phyloP scores from a whole-genome alignment of 2,888 invertebrate species.

The Caenorhabditis wallacei region DNA sequence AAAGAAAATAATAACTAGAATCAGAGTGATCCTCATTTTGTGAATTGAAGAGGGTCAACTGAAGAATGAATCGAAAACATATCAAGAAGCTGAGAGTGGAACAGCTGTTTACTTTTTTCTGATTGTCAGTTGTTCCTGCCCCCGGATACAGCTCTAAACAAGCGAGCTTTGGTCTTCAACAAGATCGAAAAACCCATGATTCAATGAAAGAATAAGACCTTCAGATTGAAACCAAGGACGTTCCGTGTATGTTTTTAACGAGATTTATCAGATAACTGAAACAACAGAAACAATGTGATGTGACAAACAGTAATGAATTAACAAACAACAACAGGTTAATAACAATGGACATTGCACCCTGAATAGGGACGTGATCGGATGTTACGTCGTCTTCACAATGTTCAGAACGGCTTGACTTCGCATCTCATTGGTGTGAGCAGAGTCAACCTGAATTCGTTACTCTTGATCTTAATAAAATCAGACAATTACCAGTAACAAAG shows the following conservation, averaged over 20 bases:
- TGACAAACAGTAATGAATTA: constrained; percentile 16
- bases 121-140: constrained; percentile 22
- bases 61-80: neutral
- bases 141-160: constrained; percentile 2
- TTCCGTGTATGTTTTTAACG: constrained; percentile 11
- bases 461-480: too few relatives aligned
- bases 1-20: constrained; percentile 27
- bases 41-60: constrained; percentile 2
- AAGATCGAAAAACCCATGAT: constrained; percentile 6
- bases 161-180: constrained; percentile 1
- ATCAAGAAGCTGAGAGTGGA: neutral
- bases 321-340: constrained; percentile 20
- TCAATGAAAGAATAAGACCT: neutral
- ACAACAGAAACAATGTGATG: constrained; percentile 17
- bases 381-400: constrained; percentile 58
- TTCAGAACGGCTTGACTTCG: constrained; percentile 71
- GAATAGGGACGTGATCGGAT: neutral
- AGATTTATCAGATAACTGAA: neutral
- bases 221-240: constrained; percentile 20
- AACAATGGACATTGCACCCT: constrained; percentile 13
- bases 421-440: constrained; percentile 74
- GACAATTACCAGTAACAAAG: constrained; percentile 68
- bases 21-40: constrained; percentile 37
- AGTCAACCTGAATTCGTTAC: constrained; percentile 74
- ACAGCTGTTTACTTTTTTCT: constrained; percentile 22